These are phyloP conservation scores for Tetramorium parvispinum DNA, from an alignment of 1,140 invertebrate species.

Conservation along the genomic window DNA sequence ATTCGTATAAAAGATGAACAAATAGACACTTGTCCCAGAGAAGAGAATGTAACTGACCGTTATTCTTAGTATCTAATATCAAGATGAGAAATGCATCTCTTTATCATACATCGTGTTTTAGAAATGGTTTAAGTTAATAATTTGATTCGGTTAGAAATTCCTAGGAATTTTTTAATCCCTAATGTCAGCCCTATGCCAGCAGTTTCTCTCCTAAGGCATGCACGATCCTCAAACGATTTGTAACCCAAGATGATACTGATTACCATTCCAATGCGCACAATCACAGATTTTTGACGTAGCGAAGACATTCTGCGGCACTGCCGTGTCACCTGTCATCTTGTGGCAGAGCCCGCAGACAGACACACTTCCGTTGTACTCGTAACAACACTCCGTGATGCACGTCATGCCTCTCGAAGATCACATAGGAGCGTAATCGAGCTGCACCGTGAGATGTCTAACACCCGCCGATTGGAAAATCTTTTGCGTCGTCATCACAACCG, in stretches of 20 bases:
- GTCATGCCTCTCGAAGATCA: conserved; percentile 85
- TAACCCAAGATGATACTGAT: conserved; percentile 68
- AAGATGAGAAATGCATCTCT: conserved; percentile 1
- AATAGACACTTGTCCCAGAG: not conserved
- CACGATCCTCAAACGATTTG: conserved; percentile 73
- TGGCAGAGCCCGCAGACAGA: conserved; percentile 68
- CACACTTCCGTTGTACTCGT: conserved; percentile 65
- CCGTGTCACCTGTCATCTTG: conserved; percentile 59
- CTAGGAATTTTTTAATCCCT: not conserved
- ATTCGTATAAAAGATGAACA: not conserved
- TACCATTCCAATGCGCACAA: conserved; percentile 53
- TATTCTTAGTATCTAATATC: not conserved
- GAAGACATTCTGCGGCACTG: conserved; percentile 68
- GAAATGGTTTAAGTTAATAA: conserved; percentile 24
- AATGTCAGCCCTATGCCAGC: not conserved
- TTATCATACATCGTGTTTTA: conserved; percentile 12
- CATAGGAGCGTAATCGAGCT: conserved; percentile 95
- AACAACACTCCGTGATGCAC: conserved; percentile 65
- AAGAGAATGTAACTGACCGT: conserved; percentile 33
- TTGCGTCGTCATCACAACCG: conserved; percentile 96
- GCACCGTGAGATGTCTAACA: conserved; percentile 95
- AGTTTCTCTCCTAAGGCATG: not conserved
- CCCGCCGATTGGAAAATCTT: conserved; percentile 97
- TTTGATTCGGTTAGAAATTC: conserved; percentile 17
- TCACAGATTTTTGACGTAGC: conserved; percentile 68